Base-by-base conservation (phyloP, 2,888 invertebrate species). In the Sturmia bella region DNA sequence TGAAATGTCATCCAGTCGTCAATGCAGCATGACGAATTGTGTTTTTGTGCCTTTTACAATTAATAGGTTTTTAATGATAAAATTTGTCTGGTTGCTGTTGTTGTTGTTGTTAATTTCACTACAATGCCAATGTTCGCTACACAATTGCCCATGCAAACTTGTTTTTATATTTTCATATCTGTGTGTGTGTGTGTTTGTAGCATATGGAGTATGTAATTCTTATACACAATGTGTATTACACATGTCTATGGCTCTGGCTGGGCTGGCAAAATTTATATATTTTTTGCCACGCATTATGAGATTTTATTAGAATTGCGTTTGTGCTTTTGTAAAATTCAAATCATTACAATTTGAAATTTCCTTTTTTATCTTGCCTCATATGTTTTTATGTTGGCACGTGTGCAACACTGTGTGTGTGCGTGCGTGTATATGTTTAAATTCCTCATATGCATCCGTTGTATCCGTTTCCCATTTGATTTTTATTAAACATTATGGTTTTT, bases 41-140 rank as follows among this genome's bases (percentile, higher is more conserved):
- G 27, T 82, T 64, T 69, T 68, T 77, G 78, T 80, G 50, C 27
- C 37, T 17, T 72, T 59, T 56, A 59, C 54, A 82, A 83, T 83
- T 80, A 85, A 84, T 85, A 75, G 66, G 72, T 77, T 84, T 85
- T 85, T 85, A 84, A 85, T 85, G 85, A 83, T 80, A 84, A 85
- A 85, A 84, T 85, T 84, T 83, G 85, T 84, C 85, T 85, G 84
- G 83, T n/a, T n/a, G 32, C 32, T 27, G 27, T 27, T n/a, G n/a
- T n/a, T n/a, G n/a, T 85, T 82, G 73, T 83, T 74, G 73, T 72
- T 66, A 64, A 57, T 56, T 48, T 37, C 21, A 43, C 39, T 41
- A 7, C 15, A 11, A 13, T 21, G 19, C 19, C 12, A 50, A 64
- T 37, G 21, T 19, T 15, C 32, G 1, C 45, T 45, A 17, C 3